A percentile compares a stretch with the other conserved stretches of the same genome.
phyloP scores from a whole-genome alignment of 2,113 vertebrate species.

The Chaenocephalus aceratus region DNA sequence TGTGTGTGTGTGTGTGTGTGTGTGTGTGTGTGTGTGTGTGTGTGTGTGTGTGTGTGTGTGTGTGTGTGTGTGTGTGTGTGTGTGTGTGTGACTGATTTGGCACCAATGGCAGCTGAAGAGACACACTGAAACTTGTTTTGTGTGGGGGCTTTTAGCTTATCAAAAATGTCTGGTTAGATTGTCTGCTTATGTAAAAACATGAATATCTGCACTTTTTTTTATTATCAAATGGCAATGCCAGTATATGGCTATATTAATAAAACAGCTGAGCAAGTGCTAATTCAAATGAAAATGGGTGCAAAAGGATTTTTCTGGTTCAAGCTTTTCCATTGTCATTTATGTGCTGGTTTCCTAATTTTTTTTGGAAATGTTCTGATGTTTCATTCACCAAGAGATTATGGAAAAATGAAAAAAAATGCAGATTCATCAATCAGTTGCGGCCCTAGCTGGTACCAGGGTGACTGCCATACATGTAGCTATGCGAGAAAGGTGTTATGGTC shows the following conservation, averaged over 20 bases:
- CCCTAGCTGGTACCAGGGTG: not conserved
- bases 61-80: no score
- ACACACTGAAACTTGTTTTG: not conserved
- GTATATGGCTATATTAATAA: no score
- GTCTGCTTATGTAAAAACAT: not conserved
- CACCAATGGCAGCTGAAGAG: constrained; percentile 13
- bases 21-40: not conserved
- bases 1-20: constrained; percentile 10
- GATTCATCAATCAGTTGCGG: no score
- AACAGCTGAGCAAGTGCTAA: no score
- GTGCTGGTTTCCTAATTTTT: not conserved
- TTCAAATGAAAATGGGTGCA: no score
- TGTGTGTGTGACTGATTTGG: constrained; percentile 9
- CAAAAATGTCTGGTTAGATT: not conserved
- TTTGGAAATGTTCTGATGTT: not conserved
- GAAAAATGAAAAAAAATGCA: not conserved
- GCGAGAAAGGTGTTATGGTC: not conserved
- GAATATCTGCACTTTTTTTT: not conserved
- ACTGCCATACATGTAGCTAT: not conserved
- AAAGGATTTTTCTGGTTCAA: no score
- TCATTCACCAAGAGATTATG: not conserved
- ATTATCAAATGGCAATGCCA: no score
- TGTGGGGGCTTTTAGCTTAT: no score
- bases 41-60: no score
- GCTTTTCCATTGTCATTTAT: no score